Conservation (phyloP, 1,140 invertebrate genomes). For the Drosophila sulfurigaster region DNA sequence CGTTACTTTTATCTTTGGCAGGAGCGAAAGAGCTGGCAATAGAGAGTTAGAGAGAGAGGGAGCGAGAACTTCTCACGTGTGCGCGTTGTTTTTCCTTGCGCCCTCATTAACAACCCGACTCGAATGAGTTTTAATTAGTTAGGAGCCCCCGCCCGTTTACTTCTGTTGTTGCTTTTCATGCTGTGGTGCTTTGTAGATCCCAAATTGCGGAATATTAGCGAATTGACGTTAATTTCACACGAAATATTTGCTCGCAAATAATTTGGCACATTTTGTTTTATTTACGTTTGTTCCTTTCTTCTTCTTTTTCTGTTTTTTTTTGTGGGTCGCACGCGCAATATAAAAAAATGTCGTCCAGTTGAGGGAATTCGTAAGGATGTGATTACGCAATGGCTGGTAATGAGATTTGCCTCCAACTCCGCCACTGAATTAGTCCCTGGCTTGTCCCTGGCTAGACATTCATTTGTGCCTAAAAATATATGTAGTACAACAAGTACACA, state of each 20-base stretch:
- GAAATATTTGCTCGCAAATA: conserved; percentile 33
- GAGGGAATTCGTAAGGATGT: neutral
- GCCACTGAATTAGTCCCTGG: neutral
- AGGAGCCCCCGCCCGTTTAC: conserved; percentile 1
- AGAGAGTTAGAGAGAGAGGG: neutral
- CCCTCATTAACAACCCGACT: conserved; percentile 33
- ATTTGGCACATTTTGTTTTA: conserved; percentile 26
- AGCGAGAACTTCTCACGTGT: conserved; percentile 7
- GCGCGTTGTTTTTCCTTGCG: conserved; percentile 26
- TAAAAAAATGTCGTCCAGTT: conserved; percentile 28
- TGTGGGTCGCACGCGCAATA: conserved; percentile 35
- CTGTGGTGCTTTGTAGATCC: neutral
- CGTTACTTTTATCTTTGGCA: neutral
- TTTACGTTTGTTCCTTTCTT: conserved; percentile 7
- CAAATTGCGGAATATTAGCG: conserved; percentile 29
- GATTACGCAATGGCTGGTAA: conserved; percentile 42
- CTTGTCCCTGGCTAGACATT: conserved; percentile 36
- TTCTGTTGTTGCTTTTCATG: conserved; percentile 5
- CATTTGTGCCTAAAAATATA: conserved; percentile 26
- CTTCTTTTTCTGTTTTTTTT: conserved; percentile 22
- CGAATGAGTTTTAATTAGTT: conserved; percentile 34
- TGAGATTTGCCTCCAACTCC: conserved; percentile 11
- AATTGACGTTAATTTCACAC: conserved; percentile 41
- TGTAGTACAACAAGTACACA: neutral
- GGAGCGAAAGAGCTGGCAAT: neutral